A percentile compares a stretch with the other conserved stretches of the same genome.
phyloP scores from a whole-genome alignment of 2,888 invertebrate genomes.

The Drosophila paramelanica region DNA sequence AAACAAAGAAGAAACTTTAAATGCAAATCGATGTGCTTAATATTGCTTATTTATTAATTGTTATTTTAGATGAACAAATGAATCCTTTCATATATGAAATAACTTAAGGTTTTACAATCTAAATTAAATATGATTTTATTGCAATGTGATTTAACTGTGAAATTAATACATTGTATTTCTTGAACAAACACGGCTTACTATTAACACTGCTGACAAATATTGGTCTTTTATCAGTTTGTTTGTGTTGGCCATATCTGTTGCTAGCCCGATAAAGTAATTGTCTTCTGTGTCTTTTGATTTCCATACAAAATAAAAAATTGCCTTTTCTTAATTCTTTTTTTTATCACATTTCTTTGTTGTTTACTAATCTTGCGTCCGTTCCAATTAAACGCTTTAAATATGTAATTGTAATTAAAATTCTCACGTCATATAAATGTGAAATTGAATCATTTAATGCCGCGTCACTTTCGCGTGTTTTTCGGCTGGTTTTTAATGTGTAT shows the following conservation, averaged over 20 bases:
- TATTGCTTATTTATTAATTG: too few relatives aligned
- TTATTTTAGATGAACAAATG: too few relatives aligned
- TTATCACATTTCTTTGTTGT: constrained; percentile 3
- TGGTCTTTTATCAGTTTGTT: neutral
- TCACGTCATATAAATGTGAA: constrained; percentile 36
- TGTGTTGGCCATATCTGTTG: constrained; percentile 5
- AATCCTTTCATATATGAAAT: too few relatives aligned
- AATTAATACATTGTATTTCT: too few relatives aligned
- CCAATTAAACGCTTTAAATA: constrained; percentile 30
- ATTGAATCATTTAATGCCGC: constrained; percentile 25
- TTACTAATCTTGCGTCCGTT: constrained; percentile 13
- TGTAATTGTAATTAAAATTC: constrained; percentile 9
- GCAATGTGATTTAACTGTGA: too few relatives aligned
- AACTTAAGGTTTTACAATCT: too few relatives aligned
- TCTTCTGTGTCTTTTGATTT: neutral
- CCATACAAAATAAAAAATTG: neutral
- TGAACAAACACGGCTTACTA: too few relatives aligned
- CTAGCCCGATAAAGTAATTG: constrained; percentile 2
- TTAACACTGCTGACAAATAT: neutral
- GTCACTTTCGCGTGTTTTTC: constrained; percentile 29
- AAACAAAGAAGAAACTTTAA: too few relatives aligned
- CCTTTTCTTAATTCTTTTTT: neutral
- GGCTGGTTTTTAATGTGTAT: too few relatives aligned
- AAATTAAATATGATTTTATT: too few relatives aligned
- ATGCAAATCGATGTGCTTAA: too few relatives aligned